Percentiles rank a stretch among this genome's conserved stretches.
Conservation (phyloP, 2,113 vertebrate species). For the Lophotis ruficrista region DNA sequence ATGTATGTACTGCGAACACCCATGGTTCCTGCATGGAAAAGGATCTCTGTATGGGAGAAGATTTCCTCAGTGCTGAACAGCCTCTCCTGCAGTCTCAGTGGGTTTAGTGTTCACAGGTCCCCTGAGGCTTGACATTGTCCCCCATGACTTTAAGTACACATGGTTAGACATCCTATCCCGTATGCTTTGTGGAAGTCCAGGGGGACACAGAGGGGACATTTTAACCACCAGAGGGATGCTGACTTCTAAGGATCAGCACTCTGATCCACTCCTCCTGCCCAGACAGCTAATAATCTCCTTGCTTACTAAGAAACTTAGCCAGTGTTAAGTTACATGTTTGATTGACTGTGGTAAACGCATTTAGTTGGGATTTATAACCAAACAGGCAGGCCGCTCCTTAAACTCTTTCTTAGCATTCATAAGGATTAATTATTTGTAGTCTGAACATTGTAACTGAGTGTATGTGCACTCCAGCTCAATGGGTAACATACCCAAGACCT, state of each 20-base stretch:
- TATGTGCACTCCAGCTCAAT: not conserved
- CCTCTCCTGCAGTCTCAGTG: not conserved
- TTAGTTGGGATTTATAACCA: not conserved
- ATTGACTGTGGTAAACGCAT: not conserved
- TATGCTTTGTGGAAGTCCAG: not conserved
- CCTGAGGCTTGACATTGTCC: not conserved
- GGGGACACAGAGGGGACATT: not conserved
- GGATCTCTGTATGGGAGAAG: not conserved
- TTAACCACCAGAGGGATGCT: not conserved
- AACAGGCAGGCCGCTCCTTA: not conserved
- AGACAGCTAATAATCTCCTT: not conserved
- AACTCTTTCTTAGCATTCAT: not conserved
- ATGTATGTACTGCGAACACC: not conserved
- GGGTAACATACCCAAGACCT: not conserved
- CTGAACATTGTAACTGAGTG: not conserved
- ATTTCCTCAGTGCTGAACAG: not conserved
- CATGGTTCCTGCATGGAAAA: not conserved
- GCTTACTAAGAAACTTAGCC: not conserved
- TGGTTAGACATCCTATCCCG: not conserved
- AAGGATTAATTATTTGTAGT: conserved; percentile 9
- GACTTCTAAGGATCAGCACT: not conserved
- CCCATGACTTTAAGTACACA: not conserved
- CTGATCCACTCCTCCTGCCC: not conserved
- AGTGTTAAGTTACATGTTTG: not conserved
- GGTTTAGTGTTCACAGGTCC: not conserved